These are phyloP conservation scores for Tetramorium parvispinum DNA, from an alignment of 1,140 invertebrate genomes.

Conservation along the genomic window DNA sequence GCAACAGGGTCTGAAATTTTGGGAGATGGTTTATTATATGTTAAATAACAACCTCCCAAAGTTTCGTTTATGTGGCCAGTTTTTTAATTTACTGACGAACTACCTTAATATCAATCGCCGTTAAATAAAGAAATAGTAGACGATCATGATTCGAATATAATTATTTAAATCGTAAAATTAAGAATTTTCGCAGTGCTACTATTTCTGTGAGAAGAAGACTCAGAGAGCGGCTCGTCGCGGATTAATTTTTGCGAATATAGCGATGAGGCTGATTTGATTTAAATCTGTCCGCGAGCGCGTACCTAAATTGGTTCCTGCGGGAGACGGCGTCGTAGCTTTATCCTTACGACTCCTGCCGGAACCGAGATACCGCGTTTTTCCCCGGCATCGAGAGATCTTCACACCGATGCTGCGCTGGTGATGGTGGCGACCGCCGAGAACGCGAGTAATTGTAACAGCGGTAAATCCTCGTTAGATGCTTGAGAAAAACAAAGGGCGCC, in stretches of 20 bases:
- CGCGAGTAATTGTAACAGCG: constrained; percentile 49
- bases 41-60: no score
- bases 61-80: no score
- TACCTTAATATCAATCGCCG: background rate
- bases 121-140: background rate
- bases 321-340: constrained; percentile 11
- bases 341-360: constrained; percentile 25
- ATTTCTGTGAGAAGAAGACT: constrained; percentile 6
- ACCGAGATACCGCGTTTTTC: constrained; percentile 26
- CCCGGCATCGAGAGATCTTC: constrained; percentile 48
- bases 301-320: constrained; percentile 57
- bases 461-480: constrained; percentile 82
- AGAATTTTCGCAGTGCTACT: background rate
- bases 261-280: constrained; percentile 52
- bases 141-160: background rate
- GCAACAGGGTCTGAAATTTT: no score
- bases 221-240: background rate
- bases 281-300: constrained; percentile 54
- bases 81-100: no score
- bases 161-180: constrained; percentile 14
- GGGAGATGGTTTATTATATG: no score
- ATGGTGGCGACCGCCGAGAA: constrained; percentile 29
- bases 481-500: constrained; percentile 76
- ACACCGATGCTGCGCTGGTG: background rate
- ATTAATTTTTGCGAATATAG: constrained; percentile 21